These are phyloP conservation scores for Rhea pennata DNA, from an alignment of 2,113 vertebrate genomes.

Conservation along the genomic window DNA sequence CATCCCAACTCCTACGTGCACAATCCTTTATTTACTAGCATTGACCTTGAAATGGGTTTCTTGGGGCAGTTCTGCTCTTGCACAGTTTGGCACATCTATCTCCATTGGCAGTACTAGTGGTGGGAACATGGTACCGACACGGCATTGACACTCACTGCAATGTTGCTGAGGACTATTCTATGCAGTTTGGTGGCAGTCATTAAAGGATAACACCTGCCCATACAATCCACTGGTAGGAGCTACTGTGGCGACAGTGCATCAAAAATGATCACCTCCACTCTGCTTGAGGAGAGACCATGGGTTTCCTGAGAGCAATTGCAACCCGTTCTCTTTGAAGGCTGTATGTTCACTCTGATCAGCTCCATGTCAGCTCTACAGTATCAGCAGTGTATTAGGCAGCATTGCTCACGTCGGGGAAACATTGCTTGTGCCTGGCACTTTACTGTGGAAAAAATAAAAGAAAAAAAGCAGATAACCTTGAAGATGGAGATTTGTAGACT, in stretches of 20 bases:
- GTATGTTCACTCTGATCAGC: neutral
- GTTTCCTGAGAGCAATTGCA: neutral
- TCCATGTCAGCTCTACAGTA: neutral
- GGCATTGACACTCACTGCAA: neutral
- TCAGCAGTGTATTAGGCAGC: neutral
- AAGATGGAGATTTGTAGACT: no score
- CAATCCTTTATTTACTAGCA: neutral
- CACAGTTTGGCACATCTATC: neutral
- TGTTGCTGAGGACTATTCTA: neutral
- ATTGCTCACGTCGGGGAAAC: neutral
- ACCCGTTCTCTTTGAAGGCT: neutral
- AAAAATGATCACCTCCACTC: neutral
- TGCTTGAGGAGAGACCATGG: neutral
- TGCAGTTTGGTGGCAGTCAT: neutral
- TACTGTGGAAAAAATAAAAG: no score
- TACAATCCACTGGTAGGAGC: neutral
- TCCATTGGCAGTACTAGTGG: neutral
- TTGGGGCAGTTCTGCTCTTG: no score
- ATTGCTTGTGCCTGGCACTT: neutral
- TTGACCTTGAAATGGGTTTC: no score
- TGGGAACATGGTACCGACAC: neutral
- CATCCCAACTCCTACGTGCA: no score
- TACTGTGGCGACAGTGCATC: neutral
- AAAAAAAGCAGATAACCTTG: no score
- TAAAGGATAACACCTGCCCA: neutral